A percentile compares a stretch with the other conserved stretches of the same genome.
phyloP scores from a whole-genome alignment of 2,888 invertebrate species.

The Prosapia bicincta region DNA sequence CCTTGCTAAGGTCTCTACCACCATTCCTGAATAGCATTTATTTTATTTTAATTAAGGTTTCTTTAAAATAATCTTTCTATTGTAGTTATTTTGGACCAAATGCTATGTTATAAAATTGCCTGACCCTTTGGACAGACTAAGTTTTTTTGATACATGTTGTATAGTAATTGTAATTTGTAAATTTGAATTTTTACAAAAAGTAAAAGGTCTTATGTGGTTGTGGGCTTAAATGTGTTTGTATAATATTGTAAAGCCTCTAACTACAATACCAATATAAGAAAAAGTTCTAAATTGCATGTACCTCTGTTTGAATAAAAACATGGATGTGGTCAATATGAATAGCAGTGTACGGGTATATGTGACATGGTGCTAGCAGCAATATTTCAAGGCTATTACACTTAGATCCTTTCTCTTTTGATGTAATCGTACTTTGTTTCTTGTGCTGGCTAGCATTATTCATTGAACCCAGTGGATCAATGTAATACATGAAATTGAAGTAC shows the following conservation, averaged over 20 bases:
- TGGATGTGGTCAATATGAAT: slow-evolving; percentile 25
- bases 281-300: background rate
- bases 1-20: background rate
- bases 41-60: background rate
- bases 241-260: background rate
- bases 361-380: background rate
- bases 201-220: background rate
- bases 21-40: background rate
- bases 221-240: background rate
- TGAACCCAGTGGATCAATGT: background rate
- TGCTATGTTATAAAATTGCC: background rate
- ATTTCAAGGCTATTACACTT: background rate
- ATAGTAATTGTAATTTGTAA: background rate
- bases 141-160: background rate
- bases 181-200: background rate
- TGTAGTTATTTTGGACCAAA: background rate
- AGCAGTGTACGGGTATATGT: slow-evolving; percentile 17
- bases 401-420: background rate
- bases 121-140: background rate
- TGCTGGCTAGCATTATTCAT: background rate
- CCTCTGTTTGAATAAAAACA: slow-evolving; percentile 13
- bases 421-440: background rate
- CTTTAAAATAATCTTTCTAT: background rate
- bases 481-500: background rate
- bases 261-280: background rate